These are phyloP conservation scores for Lypha dubia DNA, from an alignment of 2,888 invertebrate genomes.

Conservation along the genomic window DNA sequence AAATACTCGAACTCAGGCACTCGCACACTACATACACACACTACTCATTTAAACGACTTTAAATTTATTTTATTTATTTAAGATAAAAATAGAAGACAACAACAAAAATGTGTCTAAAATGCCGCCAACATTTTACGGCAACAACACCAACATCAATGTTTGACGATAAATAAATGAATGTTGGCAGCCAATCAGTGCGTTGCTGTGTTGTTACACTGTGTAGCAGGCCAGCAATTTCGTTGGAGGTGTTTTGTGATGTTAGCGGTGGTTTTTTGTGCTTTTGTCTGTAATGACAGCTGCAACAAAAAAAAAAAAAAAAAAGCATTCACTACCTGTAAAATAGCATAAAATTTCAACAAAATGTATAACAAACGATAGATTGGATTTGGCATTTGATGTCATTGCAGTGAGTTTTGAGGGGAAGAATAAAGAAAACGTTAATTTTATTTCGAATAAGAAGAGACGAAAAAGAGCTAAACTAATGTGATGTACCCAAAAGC, in stretches of 20 bases:
- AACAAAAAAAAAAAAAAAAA: constrained; percentile 24
- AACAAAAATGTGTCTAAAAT: constrained; percentile 62
- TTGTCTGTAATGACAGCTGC: constrained; percentile 17
- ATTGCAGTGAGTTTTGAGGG: neutral
- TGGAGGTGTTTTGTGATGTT: neutral
- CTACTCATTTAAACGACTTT: neutral
- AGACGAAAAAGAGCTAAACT: neutral
- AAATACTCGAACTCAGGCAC: neutral
- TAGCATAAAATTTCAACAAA: constrained; percentile 63
- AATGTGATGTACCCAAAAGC: neutral
- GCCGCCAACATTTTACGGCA: constrained; percentile 36
- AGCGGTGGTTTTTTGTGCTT: constrained; percentile 1
- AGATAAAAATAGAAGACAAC: constrained; percentile 43
- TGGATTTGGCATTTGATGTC: neutral
- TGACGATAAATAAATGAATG: neutral
- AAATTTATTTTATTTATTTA: constrained; percentile 45
- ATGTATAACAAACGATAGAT: constrained; percentile 38
- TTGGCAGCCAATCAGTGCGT: neutral
- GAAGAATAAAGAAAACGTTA: neutral
- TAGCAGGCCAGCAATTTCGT: neutral
- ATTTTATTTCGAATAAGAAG: no score
- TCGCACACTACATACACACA: neutral
- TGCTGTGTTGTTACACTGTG: neutral
- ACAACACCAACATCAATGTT: constrained; percentile 32
- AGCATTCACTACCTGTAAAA: constrained; percentile 46